Evolutionary conservation across 2,888 invertebrate genomes (phyloP).

Genomic region (Carabus problematicus): DNA sequence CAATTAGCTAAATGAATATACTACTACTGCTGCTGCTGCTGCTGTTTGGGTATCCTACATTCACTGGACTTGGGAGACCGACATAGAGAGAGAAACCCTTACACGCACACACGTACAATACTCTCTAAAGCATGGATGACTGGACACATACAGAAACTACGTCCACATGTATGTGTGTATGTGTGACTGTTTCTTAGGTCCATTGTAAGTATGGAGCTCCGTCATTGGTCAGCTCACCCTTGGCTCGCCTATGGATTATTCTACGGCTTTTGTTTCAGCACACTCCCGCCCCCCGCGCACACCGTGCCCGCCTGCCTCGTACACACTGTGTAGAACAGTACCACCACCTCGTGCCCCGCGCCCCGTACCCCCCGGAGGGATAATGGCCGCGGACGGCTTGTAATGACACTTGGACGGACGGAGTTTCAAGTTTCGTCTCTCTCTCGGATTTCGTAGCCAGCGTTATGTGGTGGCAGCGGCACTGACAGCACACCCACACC

Average conservation of each 20-base stretch:
- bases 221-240: conserved; percentile 60
- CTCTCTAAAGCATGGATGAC: background rate
- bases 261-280: conserved; percentile 60
- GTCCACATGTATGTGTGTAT: conserved; percentile 40
- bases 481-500: no score
- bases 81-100: no score
- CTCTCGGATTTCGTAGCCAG: background rate
- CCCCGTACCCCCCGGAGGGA: conserved; percentile 3
- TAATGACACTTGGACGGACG: conserved; percentile 58
- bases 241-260: conserved; percentile 61
- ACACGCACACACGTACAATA: conserved; percentile 8
- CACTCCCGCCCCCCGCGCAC: conserved; percentile 40
- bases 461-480: no score
- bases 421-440: background rate
- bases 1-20: conserved; percentile 49
- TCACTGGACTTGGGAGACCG: conserved; percentile 9
- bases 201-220: conserved; percentile 27
- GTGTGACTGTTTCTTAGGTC: conserved; percentile 47
- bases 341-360: background rate
- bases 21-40: conserved; percentile 38
- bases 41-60: background rate
- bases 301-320: background rate
- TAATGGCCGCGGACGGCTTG: conserved; percentile 58
- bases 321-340: background rate
- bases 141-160: conserved; percentile 7